Conservation (phyloP, 2,888 invertebrate genomes). For the Lasioglossum malachurum region DNA sequence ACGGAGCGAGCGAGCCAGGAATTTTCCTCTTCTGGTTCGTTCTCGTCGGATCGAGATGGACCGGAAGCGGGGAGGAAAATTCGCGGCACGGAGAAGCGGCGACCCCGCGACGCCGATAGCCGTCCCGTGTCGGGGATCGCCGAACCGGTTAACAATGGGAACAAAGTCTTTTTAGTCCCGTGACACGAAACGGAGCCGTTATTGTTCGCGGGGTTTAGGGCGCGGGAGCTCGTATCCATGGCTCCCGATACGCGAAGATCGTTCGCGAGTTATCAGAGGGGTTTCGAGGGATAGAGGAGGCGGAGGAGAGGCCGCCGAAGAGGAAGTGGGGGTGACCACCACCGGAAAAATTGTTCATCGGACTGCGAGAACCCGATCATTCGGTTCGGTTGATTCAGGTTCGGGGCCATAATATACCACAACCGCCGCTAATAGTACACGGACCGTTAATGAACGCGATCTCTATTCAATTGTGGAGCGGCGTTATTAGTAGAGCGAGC, state of each 20-base stretch:
- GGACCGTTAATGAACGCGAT: slow-evolving; percentile 72
- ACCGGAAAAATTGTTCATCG: slow-evolving; percentile 59
- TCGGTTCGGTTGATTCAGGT: slow-evolving; percentile 61
- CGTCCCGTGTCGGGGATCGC: slow-evolving; percentile 32
- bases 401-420: slow-evolving; percentile 57
- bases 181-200: slow-evolving; percentile 66
- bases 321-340: not conserved
- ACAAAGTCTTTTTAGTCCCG: slow-evolving; percentile 64
- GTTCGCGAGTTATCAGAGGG: not conserved
- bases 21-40: slow-evolving; percentile 59
- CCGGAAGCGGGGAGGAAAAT: slow-evolving; percentile 59
- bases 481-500: slow-evolving; percentile 69
- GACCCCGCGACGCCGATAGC: slow-evolving; percentile 46
- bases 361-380: slow-evolving; percentile 59
- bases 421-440: slow-evolving; percentile 68
- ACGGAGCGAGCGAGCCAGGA: slow-evolving; percentile 37
- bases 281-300: not conserved
- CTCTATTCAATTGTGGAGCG: slow-evolving; percentile 72
- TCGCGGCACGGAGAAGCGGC: slow-evolving; percentile 64
- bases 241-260: slow-evolving; percentile 7
- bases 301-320: not conserved
- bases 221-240: slow-evolving; percentile 35
- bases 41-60: slow-evolving; percentile 32
- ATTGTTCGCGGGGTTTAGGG: slow-evolving; percentile 66
- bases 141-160: slow-evolving; percentile 52